Conservation (phyloP, 2,888 invertebrate genomes). For the Hirudinaria manillensis region DNA sequence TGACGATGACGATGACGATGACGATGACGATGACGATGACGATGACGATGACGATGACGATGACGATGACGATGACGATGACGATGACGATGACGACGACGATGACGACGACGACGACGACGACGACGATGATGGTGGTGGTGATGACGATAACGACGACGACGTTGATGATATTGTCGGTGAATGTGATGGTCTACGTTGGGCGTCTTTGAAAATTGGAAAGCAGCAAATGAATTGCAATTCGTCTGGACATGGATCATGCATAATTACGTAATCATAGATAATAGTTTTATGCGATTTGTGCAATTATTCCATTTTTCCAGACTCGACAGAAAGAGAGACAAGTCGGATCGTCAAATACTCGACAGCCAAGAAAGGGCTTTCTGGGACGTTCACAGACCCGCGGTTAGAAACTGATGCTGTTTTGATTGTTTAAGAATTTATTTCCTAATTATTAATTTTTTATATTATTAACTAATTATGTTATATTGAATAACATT, state of each 20-base stretch:
- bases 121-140: conserved; percentile 5
- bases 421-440: too few species aligned
- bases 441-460: background rate
- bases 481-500: too few species aligned
- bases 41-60: conserved; percentile 28
- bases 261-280: too few species aligned
- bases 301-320: background rate
- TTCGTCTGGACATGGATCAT: too few species aligned
- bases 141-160: background rate
- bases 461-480: background rate
- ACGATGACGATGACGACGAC: conserved; percentile 29
- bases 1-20: too few species aligned
- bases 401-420: conserved; percentile 66
- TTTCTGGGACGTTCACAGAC: conserved; percentile 99
- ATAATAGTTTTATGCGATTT: too few species aligned
- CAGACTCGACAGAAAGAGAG: conserved; percentile 91
- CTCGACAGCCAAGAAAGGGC: conserved; percentile 96
- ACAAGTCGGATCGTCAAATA: conserved; percentile 93
- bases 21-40: background rate
- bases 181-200: background rate
- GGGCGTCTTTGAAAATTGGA: too few species aligned
- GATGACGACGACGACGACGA: conserved; percentile 3
- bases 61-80: conserved; percentile 31
- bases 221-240: background rate
- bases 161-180: background rate